phyloP scores from a whole-genome alignment of 2,888 invertebrate genomes.

The Phrixothrix hirtus region DNA sequence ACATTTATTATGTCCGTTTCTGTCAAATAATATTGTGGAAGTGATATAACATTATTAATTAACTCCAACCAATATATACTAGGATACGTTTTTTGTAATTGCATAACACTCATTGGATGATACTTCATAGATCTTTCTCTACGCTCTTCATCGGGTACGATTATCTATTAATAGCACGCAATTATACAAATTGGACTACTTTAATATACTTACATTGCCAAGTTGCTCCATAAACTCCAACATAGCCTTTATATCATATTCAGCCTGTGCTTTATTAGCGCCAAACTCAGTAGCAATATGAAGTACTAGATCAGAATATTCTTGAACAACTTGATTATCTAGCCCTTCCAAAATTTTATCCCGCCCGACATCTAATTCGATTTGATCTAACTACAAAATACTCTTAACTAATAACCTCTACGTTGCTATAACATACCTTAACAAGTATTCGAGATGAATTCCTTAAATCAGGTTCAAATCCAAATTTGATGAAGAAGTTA shows the following conservation, averaged over 20 bases:
- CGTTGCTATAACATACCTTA: too few relatives aligned
- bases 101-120: constrained; percentile 81
- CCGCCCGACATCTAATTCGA: constrained; percentile 78
- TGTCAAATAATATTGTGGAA: constrained; percentile 62
- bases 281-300: constrained; percentile 87
- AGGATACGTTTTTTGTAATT: constrained; percentile 75
- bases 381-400: constrained; percentile 77
- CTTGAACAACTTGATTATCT: constrained; percentile 79
- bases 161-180: constrained; percentile 67
- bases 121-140: constrained; percentile 89
- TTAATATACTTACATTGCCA: constrained; percentile 75
- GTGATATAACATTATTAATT: constrained; percentile 76
- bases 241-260: constrained; percentile 74
- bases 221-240: constrained; percentile 86
- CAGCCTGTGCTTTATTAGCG: constrained; percentile 70
- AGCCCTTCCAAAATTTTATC: constrained; percentile 84
- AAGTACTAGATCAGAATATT: constrained; percentile 85
- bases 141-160: constrained; percentile 84
- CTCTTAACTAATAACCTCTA: too few relatives aligned
- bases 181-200: too few relatives aligned
- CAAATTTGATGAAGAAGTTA: constrained; percentile 88
- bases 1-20: constrained; percentile 83
- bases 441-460: constrained; percentile 83
- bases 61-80: too few relatives aligned
- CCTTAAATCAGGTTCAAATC: constrained; percentile 84